These are phyloP conservation scores for Caenorhabditis inopinata DNA, from an alignment of 1,140 invertebrate species.

Conservation along the genomic window DNA sequence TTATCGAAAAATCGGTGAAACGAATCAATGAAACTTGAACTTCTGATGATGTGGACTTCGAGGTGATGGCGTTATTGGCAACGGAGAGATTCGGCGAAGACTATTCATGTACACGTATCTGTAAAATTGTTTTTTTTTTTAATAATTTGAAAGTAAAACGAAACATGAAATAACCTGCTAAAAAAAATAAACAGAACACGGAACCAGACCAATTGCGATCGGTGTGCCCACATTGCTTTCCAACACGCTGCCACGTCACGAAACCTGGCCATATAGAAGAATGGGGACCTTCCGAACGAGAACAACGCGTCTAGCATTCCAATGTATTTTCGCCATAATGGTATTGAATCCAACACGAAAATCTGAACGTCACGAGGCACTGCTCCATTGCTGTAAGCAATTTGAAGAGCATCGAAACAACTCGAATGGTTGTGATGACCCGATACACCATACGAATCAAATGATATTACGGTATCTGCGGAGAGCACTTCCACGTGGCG, in stretches of 20 bases:
- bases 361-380: conserved; percentile 52
- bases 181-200: conserved; percentile 83
- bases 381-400: conserved; percentile 53
- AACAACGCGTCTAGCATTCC: conserved; percentile 66
- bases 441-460: conserved; percentile 85
- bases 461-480: conserved; percentile 75
- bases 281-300: conserved; percentile 52
- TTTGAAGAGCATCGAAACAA: conserved; percentile 54
- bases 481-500: conserved; percentile 65
- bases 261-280: conserved; percentile 39
- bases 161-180: conserved; percentile 77
- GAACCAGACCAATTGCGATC: conserved; percentile 89
- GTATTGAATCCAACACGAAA: conserved; percentile 56
- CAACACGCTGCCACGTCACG: conserved; percentile 52
- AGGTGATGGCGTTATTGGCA: conserved; percentile 5
- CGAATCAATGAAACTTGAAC: conserved; percentile 11
- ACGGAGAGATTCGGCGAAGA: conserved; percentile 38
- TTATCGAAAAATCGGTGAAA: too few species aligned
- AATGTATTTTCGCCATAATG: conserved; percentile 74
- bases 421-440: conserved; percentile 84
- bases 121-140: neutral
- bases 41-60: conserved; percentile 18
- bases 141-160: neutral
- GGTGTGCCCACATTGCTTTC: conserved; percentile 80
- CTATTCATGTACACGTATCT: conserved; percentile 43